Evolutionary conservation across 2,113 vertebrate genomes (phyloP).

Genomic region (Gallinago media): DNA sequence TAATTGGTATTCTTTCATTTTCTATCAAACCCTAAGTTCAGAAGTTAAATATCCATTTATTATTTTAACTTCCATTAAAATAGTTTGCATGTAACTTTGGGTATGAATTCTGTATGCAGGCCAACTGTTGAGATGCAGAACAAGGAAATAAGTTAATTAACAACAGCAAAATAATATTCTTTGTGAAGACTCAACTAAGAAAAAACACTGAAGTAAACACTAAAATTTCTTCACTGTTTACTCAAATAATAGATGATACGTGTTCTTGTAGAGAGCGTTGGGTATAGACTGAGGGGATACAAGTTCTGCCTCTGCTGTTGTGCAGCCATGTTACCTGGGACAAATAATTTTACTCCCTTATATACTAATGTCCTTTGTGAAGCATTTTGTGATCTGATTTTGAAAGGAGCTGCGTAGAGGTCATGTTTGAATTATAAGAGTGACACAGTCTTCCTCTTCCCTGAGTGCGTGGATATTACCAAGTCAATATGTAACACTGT

Average conservation of each 20-base stretch:
- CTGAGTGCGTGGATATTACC: rapidly evolving
- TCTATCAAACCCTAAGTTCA: not conserved
- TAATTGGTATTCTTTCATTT: not conserved
- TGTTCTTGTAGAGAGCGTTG: rapidly evolving
- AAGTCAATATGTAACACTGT: rapidly evolving
- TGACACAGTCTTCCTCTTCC: not conserved
- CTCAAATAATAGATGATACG: rapidly evolving
- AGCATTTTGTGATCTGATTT: not conserved
- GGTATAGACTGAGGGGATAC: not conserved
- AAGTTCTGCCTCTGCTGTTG: not conserved
- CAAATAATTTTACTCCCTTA: not conserved
- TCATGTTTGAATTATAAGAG: no score
- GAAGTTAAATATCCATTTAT: not conserved
- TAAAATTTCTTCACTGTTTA: not conserved
- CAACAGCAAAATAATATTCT: not conserved
- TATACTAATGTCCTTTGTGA: not conserved
- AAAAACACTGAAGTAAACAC: not conserved
- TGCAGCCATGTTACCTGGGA: rapidly evolving
- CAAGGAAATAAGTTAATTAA: not conserved
- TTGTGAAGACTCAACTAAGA: not conserved
- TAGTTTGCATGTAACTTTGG: not conserved
- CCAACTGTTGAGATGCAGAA: not conserved
- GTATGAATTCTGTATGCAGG: not conserved
- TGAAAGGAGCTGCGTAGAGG: not conserved
- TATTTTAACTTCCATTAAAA: not conserved